Percentiles rank a stretch among this genome's conserved stretches.
Conservation (phyloP, 2,888 invertebrate genomes). For the Orthosia cruda region DNA sequence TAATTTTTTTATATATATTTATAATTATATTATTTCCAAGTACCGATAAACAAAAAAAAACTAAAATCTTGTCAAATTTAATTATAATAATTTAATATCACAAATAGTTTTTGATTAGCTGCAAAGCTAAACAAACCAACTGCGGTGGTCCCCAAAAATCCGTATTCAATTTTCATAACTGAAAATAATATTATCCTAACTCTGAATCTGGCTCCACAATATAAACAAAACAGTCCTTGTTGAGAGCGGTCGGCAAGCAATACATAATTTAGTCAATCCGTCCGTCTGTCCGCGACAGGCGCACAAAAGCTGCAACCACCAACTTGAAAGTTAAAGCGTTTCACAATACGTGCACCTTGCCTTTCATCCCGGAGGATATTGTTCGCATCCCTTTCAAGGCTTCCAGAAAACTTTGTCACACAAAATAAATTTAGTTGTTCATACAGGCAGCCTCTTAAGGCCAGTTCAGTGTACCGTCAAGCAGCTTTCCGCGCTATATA, state of each 20-base stretch:
- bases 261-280: constrained; percentile 59
- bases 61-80: neutral
- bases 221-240: constrained; percentile 37
- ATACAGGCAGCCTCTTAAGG: constrained; percentile 67
- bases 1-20: too few relatives aligned
- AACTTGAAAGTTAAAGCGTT: constrained; percentile 52
- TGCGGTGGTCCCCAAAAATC: neutral
- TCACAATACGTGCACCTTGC: constrained; percentile 73
- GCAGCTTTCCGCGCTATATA: constrained; percentile 83
- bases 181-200: neutral
- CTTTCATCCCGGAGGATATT: constrained; percentile 70
- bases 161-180: neutral
- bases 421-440: constrained; percentile 78
- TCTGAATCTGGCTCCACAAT: constrained; percentile 13
- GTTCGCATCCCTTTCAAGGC: constrained; percentile 69
- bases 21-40: neutral
- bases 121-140: too few relatives aligned
- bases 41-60: neutral
- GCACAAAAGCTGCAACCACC: constrained; percentile 67
- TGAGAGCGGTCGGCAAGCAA: constrained; percentile 17
- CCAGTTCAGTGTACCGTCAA: constrained; percentile 74
- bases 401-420: constrained; percentile 71
- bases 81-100: neutral
- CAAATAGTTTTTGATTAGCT: neutral
- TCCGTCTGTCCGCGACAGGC: constrained; percentile 42